Percentiles rank a stretch among this genome's conserved stretches.
phyloP scores from a whole-genome alignment of 1,140 invertebrate genomes.

The Lutraria rhynchaena region DNA sequence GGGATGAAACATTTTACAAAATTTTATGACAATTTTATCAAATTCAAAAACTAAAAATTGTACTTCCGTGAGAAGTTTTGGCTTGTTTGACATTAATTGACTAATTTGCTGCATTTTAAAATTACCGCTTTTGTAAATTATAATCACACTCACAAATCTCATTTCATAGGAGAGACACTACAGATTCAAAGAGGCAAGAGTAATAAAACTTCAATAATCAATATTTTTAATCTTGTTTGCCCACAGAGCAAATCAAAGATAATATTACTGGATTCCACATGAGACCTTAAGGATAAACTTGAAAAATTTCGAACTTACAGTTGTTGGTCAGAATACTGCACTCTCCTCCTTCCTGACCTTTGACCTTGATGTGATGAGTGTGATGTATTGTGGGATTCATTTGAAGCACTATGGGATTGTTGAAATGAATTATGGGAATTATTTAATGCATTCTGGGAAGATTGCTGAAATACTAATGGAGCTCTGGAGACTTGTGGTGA shows the following conservation, averaged over 20 bases:
- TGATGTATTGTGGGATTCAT: slow-evolving; percentile 11
- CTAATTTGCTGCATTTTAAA: no score
- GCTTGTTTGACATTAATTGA: no score
- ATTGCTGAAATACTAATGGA: slow-evolving; percentile 9
- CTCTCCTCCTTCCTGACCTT: slow-evolving; percentile 37
- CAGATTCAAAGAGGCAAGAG: no score
- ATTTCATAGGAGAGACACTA: no score
- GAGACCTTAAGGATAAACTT: no score
- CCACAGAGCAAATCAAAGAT: no score
- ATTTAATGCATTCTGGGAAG: not conserved
- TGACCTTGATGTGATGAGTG: not conserved
- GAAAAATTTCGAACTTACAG: no score
- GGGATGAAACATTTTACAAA: not conserved
- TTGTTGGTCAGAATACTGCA: slow-evolving; percentile 51
- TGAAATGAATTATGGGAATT: slow-evolving; percentile 34
- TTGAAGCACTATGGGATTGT: slow-evolving; percentile 26
- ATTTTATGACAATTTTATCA: slow-evolving; percentile 2
- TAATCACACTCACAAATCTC: no score
- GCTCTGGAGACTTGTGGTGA: slow-evolving; percentile 25
- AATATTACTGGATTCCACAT: no score
- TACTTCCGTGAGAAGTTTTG: no score
- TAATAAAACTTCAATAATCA: not conserved
- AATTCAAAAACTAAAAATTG: no score
- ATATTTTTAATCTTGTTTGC: not conserved
- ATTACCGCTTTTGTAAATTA: no score